Evolutionary conservation across 2,797 vertebrate genomes (phyloP).

Genomic region (Hyperoplus lanceolatus): DNA sequence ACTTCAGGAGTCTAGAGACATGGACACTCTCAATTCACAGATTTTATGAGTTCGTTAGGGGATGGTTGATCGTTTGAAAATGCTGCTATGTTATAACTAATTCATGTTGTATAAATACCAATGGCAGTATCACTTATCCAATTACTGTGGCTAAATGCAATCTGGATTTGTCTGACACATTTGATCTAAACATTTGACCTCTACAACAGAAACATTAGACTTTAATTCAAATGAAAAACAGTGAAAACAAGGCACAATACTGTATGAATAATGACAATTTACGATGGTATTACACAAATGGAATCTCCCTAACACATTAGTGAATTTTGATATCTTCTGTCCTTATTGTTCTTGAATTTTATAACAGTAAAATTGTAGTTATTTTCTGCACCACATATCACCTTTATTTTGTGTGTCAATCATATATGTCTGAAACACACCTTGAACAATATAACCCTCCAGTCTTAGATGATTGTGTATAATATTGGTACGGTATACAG

Average conservation of each 20-base stretch:
- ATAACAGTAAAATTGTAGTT: background rate
- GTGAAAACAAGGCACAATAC: background rate
- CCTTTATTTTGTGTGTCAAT: background rate
- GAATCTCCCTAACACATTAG: background rate
- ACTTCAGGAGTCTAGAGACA: slow-evolving; percentile 5
- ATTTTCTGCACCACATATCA: background rate
- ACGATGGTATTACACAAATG: background rate
- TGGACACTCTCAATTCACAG: background rate
- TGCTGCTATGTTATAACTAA: too few species aligned
- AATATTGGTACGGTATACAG: too few species aligned
- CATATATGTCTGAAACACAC: background rate
- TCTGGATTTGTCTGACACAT: background rate
- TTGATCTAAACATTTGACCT: background rate
- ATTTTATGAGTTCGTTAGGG: background rate
- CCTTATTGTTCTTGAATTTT: background rate
- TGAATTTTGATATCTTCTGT: background rate
- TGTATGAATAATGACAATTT: background rate
- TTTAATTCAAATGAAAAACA: background rate
- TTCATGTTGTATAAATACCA: too few species aligned
- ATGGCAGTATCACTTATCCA: too few species aligned
- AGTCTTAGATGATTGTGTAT: background rate
- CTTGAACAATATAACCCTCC: background rate
- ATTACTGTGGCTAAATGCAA: background rate
- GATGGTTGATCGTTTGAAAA: too few species aligned
- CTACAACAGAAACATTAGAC: background rate